Conservation (phyloP, 2,113 vertebrate genomes). For the Dasyprocta punctata region DNA sequence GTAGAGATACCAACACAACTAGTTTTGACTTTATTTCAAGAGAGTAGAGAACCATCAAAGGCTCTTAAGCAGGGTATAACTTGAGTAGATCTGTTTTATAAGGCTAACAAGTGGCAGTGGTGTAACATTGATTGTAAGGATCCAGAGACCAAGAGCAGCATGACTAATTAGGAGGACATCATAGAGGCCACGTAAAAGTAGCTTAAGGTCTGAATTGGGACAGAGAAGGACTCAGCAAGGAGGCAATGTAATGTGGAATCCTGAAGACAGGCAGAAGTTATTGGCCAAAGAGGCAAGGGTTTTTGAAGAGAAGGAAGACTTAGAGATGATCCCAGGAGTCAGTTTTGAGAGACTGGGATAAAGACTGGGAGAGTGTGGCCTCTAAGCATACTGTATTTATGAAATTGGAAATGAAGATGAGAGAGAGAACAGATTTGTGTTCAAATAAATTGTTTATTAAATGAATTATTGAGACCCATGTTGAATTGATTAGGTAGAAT, state of each 20-base stretch:
- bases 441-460: constrained; percentile 26
- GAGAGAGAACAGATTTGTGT: constrained; percentile 41
- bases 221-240: background rate
- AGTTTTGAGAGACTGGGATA: background rate
- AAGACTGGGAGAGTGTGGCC: background rate
- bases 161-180: background rate
- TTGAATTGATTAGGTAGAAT: constrained; percentile 7
- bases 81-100: constrained; percentile 48
- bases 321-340: background rate
- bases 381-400: background rate
- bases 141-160: background rate
- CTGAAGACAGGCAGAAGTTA: constrained; percentile 21
- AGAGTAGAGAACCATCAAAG: constrained; percentile 51
- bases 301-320: constrained; percentile 25
- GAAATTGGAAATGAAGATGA: background rate
- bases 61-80: background rate
- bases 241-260: constrained; percentile 1
- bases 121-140: constrained; percentile 43
- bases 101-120: constrained; percentile 24
- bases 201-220: background rate
- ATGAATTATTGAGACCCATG: background rate
- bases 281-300: background rate
- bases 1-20: background rate
- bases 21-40: constrained; percentile 15
- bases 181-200: constrained; percentile 19